Conservation (phyloP, 2,113 vertebrate species). For the Upupa epops region DNA sequence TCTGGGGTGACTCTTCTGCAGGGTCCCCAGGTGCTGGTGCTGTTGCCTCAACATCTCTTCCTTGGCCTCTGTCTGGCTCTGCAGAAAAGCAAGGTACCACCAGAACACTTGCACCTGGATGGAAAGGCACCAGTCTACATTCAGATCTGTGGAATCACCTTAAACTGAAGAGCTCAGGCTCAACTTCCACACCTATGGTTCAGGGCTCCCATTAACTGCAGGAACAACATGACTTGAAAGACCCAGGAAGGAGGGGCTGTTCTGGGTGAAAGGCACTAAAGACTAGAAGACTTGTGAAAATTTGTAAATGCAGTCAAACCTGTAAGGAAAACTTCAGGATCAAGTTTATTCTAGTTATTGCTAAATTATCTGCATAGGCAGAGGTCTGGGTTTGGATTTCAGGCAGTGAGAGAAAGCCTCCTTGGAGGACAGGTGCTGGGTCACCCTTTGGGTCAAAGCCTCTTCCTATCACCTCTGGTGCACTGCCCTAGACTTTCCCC, state of each 20-base stretch:
- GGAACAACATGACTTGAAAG: background rate
- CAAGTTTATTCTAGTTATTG: background rate
- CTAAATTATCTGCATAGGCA: background rate
- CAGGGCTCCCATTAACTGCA: background rate
- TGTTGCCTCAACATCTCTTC: background rate
- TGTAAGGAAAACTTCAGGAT: background rate
- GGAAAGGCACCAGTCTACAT: background rate
- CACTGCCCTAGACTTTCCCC: fast-evolving
- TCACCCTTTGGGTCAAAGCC: background rate
- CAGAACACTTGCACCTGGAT: background rate
- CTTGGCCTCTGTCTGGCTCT: background rate
- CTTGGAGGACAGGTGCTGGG: background rate
- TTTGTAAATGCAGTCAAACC: background rate
- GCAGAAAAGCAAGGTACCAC: background rate
- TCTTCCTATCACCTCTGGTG: fast-evolving
- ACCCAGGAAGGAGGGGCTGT: background rate
- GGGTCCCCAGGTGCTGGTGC: background rate
- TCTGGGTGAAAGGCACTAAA: background rate
- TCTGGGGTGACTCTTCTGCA: background rate
- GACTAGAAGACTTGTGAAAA: background rate
- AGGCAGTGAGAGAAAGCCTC: background rate
- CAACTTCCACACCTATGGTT: background rate
- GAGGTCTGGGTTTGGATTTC: background rate
- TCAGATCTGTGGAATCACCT: background rate
- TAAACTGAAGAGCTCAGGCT: background rate